Evolutionary conservation across 2,888 invertebrate species (phyloP).

Genomic region (Fissipunctia ypsillon): DNA sequence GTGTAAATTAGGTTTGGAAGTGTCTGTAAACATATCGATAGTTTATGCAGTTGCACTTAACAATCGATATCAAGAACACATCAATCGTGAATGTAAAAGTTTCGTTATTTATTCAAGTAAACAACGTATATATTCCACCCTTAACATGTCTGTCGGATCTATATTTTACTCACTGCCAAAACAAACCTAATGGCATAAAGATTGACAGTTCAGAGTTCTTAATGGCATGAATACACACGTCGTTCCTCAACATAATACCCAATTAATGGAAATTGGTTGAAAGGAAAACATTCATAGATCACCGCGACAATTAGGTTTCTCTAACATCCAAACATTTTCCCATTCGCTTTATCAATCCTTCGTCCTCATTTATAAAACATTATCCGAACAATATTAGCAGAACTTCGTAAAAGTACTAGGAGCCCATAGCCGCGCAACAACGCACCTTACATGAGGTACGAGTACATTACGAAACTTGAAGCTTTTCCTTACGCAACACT

Average conservation of each 20-base stretch:
- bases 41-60: conserved; percentile 53
- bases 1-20: conserved; percentile 52
- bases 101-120: conserved; percentile 56
- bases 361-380: conserved; percentile 29
- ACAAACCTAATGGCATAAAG: conserved; percentile 35
- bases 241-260: conserved; percentile 10
- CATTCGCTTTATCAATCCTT: background rate
- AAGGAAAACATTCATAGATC: conserved; percentile 23
- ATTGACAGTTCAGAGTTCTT: conserved; percentile 38
- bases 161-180: conserved; percentile 48
- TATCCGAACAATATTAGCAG: conserved; percentile 19
- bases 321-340: conserved; percentile 19
- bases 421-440: conserved; percentile 52
- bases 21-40: conserved; percentile 43
- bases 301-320: conserved; percentile 22
- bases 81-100: conserved; percentile 50
- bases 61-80: conserved; percentile 57
- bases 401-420: conserved; percentile 48
- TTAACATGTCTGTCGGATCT: conserved; percentile 29
- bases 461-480: conserved; percentile 71
- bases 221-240: conserved; percentile 7
- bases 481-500: conserved; percentile 85
- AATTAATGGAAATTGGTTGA: conserved; percentile 27
- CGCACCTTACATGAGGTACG: conserved; percentile 60
- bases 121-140: conserved; percentile 51